Base-by-base conservation (phyloP, 1,140 invertebrate genomes). In the Orchesella cincta region DNA sequence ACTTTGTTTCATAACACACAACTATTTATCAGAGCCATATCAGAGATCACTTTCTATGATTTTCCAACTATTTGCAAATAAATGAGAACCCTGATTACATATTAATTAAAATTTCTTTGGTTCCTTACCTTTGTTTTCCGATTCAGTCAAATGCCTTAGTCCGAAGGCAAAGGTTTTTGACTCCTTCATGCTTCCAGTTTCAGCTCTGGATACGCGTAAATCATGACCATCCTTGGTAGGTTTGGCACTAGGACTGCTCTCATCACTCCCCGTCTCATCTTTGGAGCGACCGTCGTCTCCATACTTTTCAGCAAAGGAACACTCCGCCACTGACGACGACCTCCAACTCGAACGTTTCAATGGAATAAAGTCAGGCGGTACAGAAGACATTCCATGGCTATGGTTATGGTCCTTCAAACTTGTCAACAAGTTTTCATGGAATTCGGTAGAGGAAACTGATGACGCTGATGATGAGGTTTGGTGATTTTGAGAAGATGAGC, bases 121-220 rank as follows among this genome's bases (percentile, higher is more conserved):
- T 12, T 2, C 3, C 71, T 46, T 73, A 73, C 71, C 34, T 73
- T 73, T 73, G 18, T 18, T 29, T 23, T 75, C 54, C 2, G 36
- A 12, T 35, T 52, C 74, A 33, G 79, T 36, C 23, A 73, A 76
- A 64, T 78, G 62, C 34, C 74, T 71, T 1, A 80, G 70, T 64
- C 79, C 79, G 51, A 80, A 80, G 5, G 79, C 74, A 75, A 80
- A 80, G 1, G 79, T 78, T 39, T 80, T 78, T 16, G 79, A 80
- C 34, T 80, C 79, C 33, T 80, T 80, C 79, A 80, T 80, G 36
- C 74, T 80, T 2, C 76, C 74, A 20, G 76, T 73, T 35, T 72
- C 28, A 14, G n/a, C 64, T 46, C 71, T 3, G 26, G 8, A 14
- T 34, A 46, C 71, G 14, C 71, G 71, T 28, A 46, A 8, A 8